phyloP scores from a whole-genome alignment of 2,888 invertebrate species.

The Caenorhabditis sulstoni region DNA sequence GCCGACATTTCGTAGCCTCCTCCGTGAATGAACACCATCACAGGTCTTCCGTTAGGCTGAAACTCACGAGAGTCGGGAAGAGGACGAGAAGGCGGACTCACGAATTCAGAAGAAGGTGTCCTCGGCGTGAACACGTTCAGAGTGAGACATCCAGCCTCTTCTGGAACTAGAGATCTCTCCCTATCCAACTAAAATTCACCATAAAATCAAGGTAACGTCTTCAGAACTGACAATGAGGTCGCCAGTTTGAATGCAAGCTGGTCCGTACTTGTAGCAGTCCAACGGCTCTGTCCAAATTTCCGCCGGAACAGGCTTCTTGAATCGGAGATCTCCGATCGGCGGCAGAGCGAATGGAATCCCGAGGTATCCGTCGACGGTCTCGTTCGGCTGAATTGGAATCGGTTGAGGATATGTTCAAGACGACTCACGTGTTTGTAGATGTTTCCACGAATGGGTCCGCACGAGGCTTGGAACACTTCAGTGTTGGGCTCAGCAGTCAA shows the following conservation, averaged over 20 bases:
- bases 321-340: conserved; percentile 26
- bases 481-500: conserved; percentile 26
- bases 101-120: conserved; percentile 30
- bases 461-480: conserved; percentile 25
- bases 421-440: conserved; percentile 45
- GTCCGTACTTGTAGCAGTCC: conserved; percentile 71
- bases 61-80: conserved; percentile 7
- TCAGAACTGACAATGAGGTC: not conserved
- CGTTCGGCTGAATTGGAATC: conserved; percentile 10
- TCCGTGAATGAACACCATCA: conserved; percentile 31
- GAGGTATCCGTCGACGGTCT: conserved; percentile 44
- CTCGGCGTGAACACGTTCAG: conserved; percentile 65
- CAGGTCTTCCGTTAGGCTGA: conserved; percentile 56
- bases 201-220: conserved; percentile 13
- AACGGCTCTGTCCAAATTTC: conserved; percentile 57
- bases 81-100: not conserved
- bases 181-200: conserved; percentile 11
- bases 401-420: no score
- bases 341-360: conserved; percentile 51
- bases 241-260: conserved; percentile 61
- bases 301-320: conserved; percentile 64
- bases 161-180: conserved; percentile 1
- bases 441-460: conserved; percentile 41
- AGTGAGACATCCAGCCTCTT: conserved; percentile 56
- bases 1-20: conserved; percentile 30